Evolutionary conservation across 2,113 vertebrate genomes (phyloP).

Genomic region (Zeus faber): DNA sequence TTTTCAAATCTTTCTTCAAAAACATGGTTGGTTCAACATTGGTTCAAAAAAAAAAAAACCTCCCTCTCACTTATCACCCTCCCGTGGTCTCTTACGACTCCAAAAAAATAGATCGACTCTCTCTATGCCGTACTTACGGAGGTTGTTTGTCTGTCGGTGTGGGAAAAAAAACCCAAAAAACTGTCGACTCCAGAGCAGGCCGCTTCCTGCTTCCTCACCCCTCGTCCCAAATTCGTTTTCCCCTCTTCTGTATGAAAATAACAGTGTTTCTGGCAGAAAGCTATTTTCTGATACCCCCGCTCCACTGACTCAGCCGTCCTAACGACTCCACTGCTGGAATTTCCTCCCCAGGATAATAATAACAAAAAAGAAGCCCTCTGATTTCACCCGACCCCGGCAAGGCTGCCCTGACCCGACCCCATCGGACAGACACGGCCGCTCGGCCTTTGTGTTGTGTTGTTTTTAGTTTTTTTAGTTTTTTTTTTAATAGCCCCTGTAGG

Average conservation of each 20-base stretch:
- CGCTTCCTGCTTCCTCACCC: not conserved
- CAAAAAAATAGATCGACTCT: too few species aligned
- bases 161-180: slow-evolving; percentile 51
- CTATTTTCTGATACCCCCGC: slow-evolving; percentile 53
- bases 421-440: slow-evolving; percentile 28
- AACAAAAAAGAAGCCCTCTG: slow-evolving; percentile 66
- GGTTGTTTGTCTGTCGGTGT: slow-evolving; percentile 25
- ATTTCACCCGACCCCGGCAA: slow-evolving; percentile 57
- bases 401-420: slow-evolving; percentile 46
- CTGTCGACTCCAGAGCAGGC: slow-evolving; percentile 32
- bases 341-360: slow-evolving; percentile 61
- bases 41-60: too few species aligned
- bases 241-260: slow-evolving; percentile 57
- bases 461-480: not conserved
- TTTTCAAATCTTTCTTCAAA: too few species aligned
- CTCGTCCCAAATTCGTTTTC: slow-evolving; percentile 47
- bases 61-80: too few species aligned
- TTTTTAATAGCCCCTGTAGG: slow-evolving; percentile 33
- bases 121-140: too few species aligned
- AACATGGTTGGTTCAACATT: too few species aligned
- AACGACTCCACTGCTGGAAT: slow-evolving; percentile 51
- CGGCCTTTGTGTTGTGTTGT: slow-evolving; percentile 30
- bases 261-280: slow-evolving; percentile 32
- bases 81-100: too few species aligned
- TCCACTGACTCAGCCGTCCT: slow-evolving; percentile 42